These are phyloP conservation scores for Trypoxylon attenuatum DNA, from an alignment of 2,888 invertebrate species.

Conservation along the genomic window DNA sequence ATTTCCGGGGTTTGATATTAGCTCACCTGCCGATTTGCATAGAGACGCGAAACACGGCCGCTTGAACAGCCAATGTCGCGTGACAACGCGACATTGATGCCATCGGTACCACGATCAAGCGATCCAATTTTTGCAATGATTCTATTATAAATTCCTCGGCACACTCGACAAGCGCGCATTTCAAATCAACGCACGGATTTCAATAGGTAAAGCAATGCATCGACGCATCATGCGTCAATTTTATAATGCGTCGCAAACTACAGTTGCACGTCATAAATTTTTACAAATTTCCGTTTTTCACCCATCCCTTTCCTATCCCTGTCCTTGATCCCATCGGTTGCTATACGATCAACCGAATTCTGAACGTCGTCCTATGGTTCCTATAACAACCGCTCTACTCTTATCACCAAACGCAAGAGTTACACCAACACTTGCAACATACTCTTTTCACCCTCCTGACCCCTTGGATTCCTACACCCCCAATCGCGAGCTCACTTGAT, in stretches of 20 bases:
- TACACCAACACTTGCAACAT: too few relatives aligned
- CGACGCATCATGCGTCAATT: too few relatives aligned
- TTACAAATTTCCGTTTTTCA: background rate
- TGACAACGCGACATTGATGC: constrained; percentile 43
- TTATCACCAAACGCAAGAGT: too few relatives aligned
- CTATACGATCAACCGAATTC: too few relatives aligned
- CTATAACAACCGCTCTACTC: too few relatives aligned
- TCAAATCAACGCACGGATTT: background rate
- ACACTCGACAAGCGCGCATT: background rate
- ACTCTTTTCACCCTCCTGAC: background rate
- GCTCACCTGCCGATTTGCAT: constrained; percentile 59
- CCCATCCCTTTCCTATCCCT: background rate
- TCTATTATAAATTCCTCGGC: constrained; percentile 10
- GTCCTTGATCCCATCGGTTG: constrained; percentile 14
- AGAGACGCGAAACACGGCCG: constrained; percentile 47
- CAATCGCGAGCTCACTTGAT: constrained; percentile 60
- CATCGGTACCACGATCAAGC: constrained; percentile 32
- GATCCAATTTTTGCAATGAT: constrained; percentile 35
- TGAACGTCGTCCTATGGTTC: too few relatives aligned
- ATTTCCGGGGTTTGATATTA: constrained; percentile 61
- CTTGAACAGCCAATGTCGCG: constrained; percentile 47
- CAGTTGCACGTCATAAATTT: background rate
- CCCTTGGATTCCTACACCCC: constrained; percentile 37
- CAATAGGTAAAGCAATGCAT: too few relatives aligned
- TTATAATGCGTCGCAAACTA: too few relatives aligned